Evolutionary conservation across 2,888 invertebrate species (phyloP), one percentile per base, ranked within the genome.

Genomic region (Pherbina coryleti): DNA sequence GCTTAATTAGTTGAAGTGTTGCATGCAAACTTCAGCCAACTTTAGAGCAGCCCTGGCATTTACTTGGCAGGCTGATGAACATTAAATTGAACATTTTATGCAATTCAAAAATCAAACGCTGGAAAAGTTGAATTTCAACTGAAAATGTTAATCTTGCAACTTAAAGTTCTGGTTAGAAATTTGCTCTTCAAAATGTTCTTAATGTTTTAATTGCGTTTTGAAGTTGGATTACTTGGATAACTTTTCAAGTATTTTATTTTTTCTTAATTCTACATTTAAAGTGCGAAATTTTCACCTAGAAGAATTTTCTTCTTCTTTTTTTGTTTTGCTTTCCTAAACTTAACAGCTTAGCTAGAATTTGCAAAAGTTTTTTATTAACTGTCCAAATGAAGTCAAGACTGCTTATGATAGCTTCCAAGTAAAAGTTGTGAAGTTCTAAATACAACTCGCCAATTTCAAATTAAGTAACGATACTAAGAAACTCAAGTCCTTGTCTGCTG

Each of bases 1-100:
- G 53, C 28, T 28, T 71, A 71, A 71, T 71, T 71, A 71, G 55
- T 25, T 11, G 28, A 70, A 70, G 70, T 53, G 31, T 34, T 28
- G 55, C 70, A 53, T 49, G 55, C 53, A 34, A 71, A 55, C 55
- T 71, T 71, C 53, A 53, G 17, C 22, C 70, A 71, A 53, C 31
- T 53, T 71, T 53, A 25, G 31, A 19, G 19, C 70, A n/a, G n/a
- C 28, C 28, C 19, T 71, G 67, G 37, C 67, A 67, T 67, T 67
- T 22, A 67, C 44, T 67, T 67, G 8, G 67, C 22, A 37, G 37
- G 44, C 37, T n/a, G 37, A 37, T 34, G 37, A 44, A 19, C 28
- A 22, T 28, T 25, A 22, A 25, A 22, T 28, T 4, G 17, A 28
- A 11, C 19, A 60, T 60, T 44, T 44, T 11, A 44, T 44, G 44